Conservation (phyloP, 2,888 invertebrate genomes). For the Agrochola lota region DNA sequence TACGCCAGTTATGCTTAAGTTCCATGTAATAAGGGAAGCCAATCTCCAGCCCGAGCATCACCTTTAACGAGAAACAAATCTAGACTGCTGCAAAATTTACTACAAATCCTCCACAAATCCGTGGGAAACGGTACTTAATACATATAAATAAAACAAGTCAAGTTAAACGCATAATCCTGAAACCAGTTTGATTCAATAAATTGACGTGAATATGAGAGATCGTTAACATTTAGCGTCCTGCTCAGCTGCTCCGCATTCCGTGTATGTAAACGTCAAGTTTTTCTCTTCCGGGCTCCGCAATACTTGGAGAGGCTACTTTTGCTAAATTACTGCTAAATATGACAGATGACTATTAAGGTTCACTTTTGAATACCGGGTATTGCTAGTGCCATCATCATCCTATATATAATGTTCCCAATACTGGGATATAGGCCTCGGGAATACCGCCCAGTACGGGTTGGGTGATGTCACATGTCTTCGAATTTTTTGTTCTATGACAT, state of each 20-base stretch:
- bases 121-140: constrained; percentile 32
- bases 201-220: constrained; percentile 50
- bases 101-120: constrained; percentile 22
- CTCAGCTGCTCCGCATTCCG: constrained; percentile 53
- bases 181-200: constrained; percentile 60
- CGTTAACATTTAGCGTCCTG: constrained; percentile 53
- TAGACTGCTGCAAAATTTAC: background rate
- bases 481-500: constrained; percentile 10
- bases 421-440: too few relatives aligned
- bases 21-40: background rate
- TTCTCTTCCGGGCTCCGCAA: constrained; percentile 52
- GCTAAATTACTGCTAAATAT: constrained; percentile 3
- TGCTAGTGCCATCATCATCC: background rate
- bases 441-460: background rate
- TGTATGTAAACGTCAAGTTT: constrained; percentile 39
- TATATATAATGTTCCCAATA: background rate
- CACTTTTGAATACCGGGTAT: background rate
- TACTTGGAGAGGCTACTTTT: background rate
- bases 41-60: too few relatives aligned
- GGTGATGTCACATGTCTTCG: background rate
- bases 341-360: background rate
- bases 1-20: background rate
- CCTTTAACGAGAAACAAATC: constrained; percentile 10
- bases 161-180: constrained; percentile 46
- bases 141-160: constrained; percentile 35